Evolutionary conservation across 2,888 invertebrate genomes (phyloP), one percentile per base, ranked within the genome.

Genomic region (Xiphydria camelus): DNA sequence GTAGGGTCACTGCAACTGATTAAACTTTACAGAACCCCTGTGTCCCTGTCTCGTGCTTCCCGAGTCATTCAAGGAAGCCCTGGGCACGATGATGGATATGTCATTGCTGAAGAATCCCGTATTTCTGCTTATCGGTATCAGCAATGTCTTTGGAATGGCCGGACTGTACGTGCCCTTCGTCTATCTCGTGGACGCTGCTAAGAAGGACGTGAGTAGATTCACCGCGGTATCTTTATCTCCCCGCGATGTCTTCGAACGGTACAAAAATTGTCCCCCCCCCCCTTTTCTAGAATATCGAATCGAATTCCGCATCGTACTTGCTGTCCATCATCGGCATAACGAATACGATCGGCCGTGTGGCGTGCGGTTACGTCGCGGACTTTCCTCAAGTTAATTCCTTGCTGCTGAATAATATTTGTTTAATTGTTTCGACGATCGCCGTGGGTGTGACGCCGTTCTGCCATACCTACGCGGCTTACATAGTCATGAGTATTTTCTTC

Each of bases 141-240:
- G 94, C 53, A 97, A 96, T 76, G 82, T 98, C 45, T 93, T 98
- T 74, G 98, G 97, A 62, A 96, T 98, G 90, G 91, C 96, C 41
- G 97, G 97, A 55, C 85, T 97, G 42, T 96, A 96, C 76, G 92
- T 98, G 57, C 98, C 98, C 25, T 98, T 95, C 76, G 91, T 95
- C 36, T 98, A 93, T 73, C 82, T 98, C 42, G 91, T 94, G 17
- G 91, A 94, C 62, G 87, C 88, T 41, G 91, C 91, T 7, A 80
- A 77, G 47, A 74, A 80, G 43, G 85, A 87, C 67, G 89, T 89
- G 76, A 82, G 82, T 79, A 23, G 22, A 20, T 33, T 2, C 35
- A 14, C 18, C 19, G 29, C 21, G 9, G 4, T 15, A 23, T n/a
- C n/a, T n/a, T n/a, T n/a, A n/a, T n/a, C n/a, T n/a, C n/a, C n/a